Evolutionary conservation across 2,113 vertebrate species (phyloP).

Genomic region (Nycticorax nycticorax): DNA sequence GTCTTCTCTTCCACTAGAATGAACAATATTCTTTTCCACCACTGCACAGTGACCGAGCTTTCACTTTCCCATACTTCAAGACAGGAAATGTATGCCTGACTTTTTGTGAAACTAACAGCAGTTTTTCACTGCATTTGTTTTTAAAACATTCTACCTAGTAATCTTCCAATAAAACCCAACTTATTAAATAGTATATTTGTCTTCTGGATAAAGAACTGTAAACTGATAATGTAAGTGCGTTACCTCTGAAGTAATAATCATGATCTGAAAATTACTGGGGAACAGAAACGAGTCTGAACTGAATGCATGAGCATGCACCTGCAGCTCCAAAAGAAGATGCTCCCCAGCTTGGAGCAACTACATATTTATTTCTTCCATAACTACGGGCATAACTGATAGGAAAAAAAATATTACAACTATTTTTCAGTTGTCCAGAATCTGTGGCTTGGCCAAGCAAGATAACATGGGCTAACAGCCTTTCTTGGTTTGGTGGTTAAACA

Average conservation of each 20-base stretch:
- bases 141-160: background rate
- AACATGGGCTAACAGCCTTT: background rate
- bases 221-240: fast-evolving
- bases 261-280: background rate
- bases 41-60: slow-evolving; percentile 1
- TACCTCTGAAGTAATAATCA: background rate
- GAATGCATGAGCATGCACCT: background rate
- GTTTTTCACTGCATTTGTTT: background rate
- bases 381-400: background rate
- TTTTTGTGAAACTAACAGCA: background rate
- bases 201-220: background rate
- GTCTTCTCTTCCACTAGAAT: slow-evolving; percentile 16
- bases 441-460: fast-evolving
- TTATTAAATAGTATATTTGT: background rate
- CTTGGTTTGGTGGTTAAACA: background rate
- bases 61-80: background rate
- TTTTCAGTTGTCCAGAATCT: background rate
- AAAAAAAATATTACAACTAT: background rate
- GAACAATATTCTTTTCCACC: background rate
- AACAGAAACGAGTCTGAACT: background rate
- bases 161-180: background rate
- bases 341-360: background rate
- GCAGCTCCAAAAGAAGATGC: background rate
- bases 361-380: background rate
- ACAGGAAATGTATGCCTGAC: background rate